phyloP scores from a whole-genome alignment of 2,888 invertebrate species.

The Stenolophus ochropezus region DNA sequence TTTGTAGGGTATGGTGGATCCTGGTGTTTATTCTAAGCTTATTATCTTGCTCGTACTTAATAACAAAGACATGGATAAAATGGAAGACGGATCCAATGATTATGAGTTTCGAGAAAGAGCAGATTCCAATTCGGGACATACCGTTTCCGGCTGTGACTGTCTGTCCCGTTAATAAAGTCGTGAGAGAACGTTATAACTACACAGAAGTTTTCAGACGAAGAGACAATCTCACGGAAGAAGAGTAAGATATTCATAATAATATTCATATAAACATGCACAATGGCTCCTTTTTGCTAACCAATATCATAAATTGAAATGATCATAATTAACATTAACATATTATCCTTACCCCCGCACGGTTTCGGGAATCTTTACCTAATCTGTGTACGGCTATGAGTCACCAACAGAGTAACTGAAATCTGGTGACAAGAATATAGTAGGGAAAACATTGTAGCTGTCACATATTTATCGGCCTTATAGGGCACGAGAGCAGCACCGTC shows the following conservation, averaged over 20 bases:
- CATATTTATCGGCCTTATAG: no score
- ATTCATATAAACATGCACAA: no score
- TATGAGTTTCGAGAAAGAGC: constrained; percentile 83
- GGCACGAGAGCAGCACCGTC: no score
- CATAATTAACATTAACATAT: no score
- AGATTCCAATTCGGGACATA: constrained; percentile 80
- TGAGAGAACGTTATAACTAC: background rate
- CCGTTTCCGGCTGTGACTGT: constrained; percentile 71
- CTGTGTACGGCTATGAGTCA: no score
- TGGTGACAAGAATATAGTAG: no score
- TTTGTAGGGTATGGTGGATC: constrained; percentile 78
- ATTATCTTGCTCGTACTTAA: constrained; percentile 77
- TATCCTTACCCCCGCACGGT: no score
- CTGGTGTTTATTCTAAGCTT: constrained; percentile 77
- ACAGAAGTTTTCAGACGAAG: background rate
- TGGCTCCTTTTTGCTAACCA: no score
- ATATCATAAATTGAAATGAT: no score
- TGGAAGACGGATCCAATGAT: constrained; percentile 84
- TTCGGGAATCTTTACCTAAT: no score
- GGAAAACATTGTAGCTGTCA: no score
- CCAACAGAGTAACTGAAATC: no score
- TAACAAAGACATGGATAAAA: constrained; percentile 80
- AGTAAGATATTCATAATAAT: background rate
- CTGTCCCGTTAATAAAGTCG: constrained; percentile 5
- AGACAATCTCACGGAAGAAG: background rate